Evolutionary conservation across 2,888 invertebrate species (phyloP), one percentile per base, ranked within the genome.

Genomic region (Calephelis perditalis): DNA sequence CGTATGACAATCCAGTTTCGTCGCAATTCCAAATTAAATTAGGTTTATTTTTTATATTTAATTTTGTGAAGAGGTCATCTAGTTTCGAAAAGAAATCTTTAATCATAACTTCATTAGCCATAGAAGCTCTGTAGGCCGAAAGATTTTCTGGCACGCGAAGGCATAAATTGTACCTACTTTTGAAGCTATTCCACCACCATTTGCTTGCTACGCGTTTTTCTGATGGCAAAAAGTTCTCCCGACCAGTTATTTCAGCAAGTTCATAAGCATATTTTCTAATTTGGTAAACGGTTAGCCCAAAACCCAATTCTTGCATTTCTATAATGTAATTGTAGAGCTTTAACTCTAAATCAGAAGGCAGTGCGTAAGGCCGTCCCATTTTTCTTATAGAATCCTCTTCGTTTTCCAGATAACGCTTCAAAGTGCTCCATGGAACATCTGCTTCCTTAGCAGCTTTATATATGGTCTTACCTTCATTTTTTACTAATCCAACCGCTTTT

Each of bases 11-110:
- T 12, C 59, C 56, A 35, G 59, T 60, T 35, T 56, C 56, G 44
- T 56, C 56, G n/a, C 56, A 60, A 56, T 60, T 56, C 59, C 56
- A 60, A 55, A 59, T 59, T 36, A 55, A 45, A 55, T 59, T 43
- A 10, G 59, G 59, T n/a, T 55, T 45, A 36, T 55, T 45, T 59
- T 55, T 45, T 26, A 59, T 55, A 52, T 54, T 45, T 11, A 55
- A 46, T 44, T 59, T 46, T n/a, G 44, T 55, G 11, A 59, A 43
- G 26, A 44, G 7, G 35, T 59, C 55, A 45, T 45, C 44, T 55
- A 59, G 45, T 55, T 59, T 59, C 15, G 3, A 8, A 59, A 45
- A 55, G 35, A 59, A 59, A 59, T 59, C 59, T 55, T 55, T 55
- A 12, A 59, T 44, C 55, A 59, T 55, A 11, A 45, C 43, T 59